phyloP scores from a whole-genome alignment of 2,797 vertebrate genomes.

The Neoniphon sammara region DNA sequence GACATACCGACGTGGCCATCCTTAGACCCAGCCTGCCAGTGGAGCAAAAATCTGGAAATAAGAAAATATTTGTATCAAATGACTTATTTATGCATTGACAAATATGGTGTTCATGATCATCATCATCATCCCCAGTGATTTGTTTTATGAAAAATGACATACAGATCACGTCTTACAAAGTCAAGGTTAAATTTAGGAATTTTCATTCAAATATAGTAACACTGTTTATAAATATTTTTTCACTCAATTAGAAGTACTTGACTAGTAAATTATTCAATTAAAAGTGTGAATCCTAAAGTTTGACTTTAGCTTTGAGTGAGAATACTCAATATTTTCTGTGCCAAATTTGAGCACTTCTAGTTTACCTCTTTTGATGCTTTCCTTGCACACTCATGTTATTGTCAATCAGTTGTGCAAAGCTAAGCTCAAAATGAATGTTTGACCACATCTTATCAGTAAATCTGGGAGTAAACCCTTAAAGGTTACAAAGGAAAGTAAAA shows the following conservation, averaged over 20 bases:
- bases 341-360: background rate
- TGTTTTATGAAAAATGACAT: background rate
- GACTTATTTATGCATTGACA: too few relatives aligned
- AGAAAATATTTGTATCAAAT: too few relatives aligned
- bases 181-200: background rate
- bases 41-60: too few relatives aligned
- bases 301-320: background rate
- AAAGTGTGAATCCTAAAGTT: too few relatives aligned
- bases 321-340: background rate
- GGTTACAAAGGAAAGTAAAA: background rate
- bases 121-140: too few relatives aligned
- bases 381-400: conserved; percentile 7
- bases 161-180: background rate
- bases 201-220: background rate
- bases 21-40: too few relatives aligned
- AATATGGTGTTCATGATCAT: too few relatives aligned
- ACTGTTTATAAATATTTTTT: background rate
- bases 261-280: background rate
- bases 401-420: background rate
- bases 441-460: background rate
- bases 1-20: too few relatives aligned
- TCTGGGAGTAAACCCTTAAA: background rate
- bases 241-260: background rate
- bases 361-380: background rate
- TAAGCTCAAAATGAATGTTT: background rate